Percentiles rank a stretch among this genome's conserved stretches.
phyloP scores from a whole-genome alignment of 2,113 vertebrate species.

The Microcebus griseorufus region DNA sequence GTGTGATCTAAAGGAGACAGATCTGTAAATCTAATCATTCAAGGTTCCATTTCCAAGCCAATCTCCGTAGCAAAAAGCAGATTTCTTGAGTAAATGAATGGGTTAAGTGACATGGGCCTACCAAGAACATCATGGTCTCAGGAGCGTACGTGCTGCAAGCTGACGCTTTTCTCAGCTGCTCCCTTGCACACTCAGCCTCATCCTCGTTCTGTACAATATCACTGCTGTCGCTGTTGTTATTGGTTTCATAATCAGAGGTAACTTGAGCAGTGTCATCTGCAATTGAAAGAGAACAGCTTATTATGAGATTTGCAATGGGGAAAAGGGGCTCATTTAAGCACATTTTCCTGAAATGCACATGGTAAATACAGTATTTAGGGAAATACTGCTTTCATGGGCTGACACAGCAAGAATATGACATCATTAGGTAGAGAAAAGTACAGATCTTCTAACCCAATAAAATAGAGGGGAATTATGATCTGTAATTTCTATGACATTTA shows the following conservation, averaged over 20 bases:
- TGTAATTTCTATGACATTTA: neutral
- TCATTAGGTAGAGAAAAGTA: neutral
- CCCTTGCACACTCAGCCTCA: constrained; percentile 86
- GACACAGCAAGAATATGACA: neutral
- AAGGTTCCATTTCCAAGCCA: neutral
- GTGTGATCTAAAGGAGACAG: neutral
- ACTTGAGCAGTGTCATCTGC: constrained; percentile 90
- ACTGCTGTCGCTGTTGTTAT: constrained; percentile 96
- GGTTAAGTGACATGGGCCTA: constrained; percentile 12
- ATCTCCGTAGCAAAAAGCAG: neutral
- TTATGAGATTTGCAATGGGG: neutral
- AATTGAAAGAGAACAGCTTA: constrained; percentile 65
- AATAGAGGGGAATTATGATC: neutral
- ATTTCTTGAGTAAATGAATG: neutral
- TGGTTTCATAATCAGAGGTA: constrained; percentile 97
- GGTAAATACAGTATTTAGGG: neutral
- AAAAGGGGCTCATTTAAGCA: neutral
- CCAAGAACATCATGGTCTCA: constrained; percentile 86
- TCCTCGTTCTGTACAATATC: constrained; percentile 94
- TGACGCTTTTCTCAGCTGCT: constrained; percentile 69
- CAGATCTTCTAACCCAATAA: neutral
- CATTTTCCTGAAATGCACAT: neutral
- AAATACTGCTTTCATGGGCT: neutral
- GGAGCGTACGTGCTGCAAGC: constrained; percentile 80
- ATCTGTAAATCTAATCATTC: neutral